Conservation (phyloP, 2,888 invertebrate genomes). For the Poecilus cupreus region DNA sequence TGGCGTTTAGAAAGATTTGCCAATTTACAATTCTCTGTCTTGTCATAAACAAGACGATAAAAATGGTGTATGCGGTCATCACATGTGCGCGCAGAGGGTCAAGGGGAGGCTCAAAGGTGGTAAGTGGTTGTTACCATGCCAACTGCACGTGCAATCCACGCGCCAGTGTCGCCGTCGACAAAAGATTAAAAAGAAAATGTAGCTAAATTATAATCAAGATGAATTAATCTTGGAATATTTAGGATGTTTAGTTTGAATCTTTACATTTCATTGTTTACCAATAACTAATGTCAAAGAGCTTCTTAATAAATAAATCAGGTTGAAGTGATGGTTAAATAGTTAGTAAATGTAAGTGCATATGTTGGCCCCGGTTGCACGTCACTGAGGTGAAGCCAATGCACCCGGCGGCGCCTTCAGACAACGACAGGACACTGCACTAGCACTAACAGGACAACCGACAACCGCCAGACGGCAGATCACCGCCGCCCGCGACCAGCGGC, state of each 20-base stretch:
- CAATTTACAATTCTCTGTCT: not conserved
- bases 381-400: conserved; percentile 5
- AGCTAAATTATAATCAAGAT: not conserved
- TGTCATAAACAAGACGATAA: not conserved
- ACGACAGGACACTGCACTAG: conserved; percentile 14
- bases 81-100: not conserved
- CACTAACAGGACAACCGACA: conserved; percentile 15
- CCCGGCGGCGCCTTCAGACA: not conserved
- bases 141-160: not conserved
- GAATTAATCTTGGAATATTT: too few relatives aligned
- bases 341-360: too few relatives aligned
- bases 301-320: too few relatives aligned
- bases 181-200: too few relatives aligned
- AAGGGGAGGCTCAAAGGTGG: not conserved
- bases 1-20: not conserved
- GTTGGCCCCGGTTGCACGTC: not conserved
- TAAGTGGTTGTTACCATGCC: not conserved
- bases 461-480: conserved; percentile 9
- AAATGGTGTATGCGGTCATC: not conserved
- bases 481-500: not conserved
- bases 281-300: too few relatives aligned
- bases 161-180: not conserved
- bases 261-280: too few relatives aligned
- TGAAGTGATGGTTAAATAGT: too few relatives aligned
- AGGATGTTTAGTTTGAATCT: too few relatives aligned